Base-by-base conservation (phyloP, 2,797 vertebrate genomes). In the Onychomys arenicola region DNA sequence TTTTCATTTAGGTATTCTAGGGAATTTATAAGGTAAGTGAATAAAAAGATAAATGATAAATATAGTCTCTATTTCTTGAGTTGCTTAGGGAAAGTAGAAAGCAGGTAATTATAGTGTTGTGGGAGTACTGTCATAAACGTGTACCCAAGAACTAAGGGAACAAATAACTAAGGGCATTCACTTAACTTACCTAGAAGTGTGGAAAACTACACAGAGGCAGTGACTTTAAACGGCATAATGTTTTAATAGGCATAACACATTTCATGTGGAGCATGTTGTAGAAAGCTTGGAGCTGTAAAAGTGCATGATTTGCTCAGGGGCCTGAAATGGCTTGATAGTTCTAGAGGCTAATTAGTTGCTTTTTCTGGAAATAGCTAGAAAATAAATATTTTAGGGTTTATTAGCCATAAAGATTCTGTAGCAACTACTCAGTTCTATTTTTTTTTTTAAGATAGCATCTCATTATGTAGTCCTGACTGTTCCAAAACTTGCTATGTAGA, bases 1-100 rank as follows among this genome's bases (percentile, higher is more conserved):
- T 71, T 90, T 93, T 95, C 21, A 61, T 75, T 91, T 92, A 93
- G 69, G 27, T 90, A 40, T 95, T 94, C 29, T 55, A 93, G 69
- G 92, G 59, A 96, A 84, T 94, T 83, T 91, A 4, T 43, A 97
- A 96, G 49, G n/a, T 82, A 32, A 29, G 32, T 89, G 49, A 12
- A n/a, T 92, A 92, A 95, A 95, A 75, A 94, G 69, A 95, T 95
- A 97, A 92, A 75, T 96, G 80, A 85, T 77, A 96, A 96, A 93
- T 77, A 71, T 34, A 84, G 16, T 88, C 27, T 94, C 82, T 82
- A 65, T 89, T 94, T 96, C 52, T 90, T 97, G 76, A 97, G 76
- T 93, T 96, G 71, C 84, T 97, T 96, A 95, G 59, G 65, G 57
- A 61, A 65, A 94, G 40, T 73, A 87, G 95, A 55, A 88, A 29